A percentile compares a stretch with the other conserved stretches of the same genome.
Evolutionary conservation across 2,888 invertebrate species (phyloP).

Genomic region (Noctua janthe): DNA sequence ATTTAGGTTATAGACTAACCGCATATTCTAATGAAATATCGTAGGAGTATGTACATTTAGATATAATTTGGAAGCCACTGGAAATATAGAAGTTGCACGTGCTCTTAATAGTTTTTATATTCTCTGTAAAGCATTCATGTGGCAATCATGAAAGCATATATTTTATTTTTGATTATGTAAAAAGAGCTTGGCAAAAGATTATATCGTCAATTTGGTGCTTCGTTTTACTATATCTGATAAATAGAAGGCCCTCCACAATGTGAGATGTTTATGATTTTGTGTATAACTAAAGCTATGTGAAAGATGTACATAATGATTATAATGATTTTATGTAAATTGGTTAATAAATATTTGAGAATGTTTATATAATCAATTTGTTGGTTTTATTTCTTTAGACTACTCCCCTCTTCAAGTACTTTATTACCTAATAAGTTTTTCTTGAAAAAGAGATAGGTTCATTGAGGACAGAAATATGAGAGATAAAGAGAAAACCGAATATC

Average conservation of each 20-base stretch:
- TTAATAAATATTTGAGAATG: slow-evolving; percentile 91
- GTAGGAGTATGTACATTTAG: slow-evolving; percentile 71
- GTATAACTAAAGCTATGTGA: slow-evolving; percentile 89
- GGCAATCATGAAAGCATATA: slow-evolving; percentile 69
- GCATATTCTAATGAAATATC: slow-evolving; percentile 77
- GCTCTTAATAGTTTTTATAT: slow-evolving; percentile 68
- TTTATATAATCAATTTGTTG: slow-evolving; percentile 87
- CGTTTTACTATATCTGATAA: slow-evolving; percentile 86
- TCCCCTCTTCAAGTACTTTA: not conserved
- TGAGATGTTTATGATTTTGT: slow-evolving; percentile 88
- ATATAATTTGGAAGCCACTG: slow-evolving; percentile 68
- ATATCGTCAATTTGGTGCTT: slow-evolving; percentile 89
- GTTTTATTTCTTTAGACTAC: slow-evolving; percentile 70
- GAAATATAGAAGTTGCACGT: slow-evolving; percentile 65
- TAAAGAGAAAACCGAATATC: not conserved
- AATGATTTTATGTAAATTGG: slow-evolving; percentile 90
- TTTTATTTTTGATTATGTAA: slow-evolving; percentile 79
- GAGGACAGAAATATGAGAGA: not conserved
- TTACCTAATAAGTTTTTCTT: not conserved
- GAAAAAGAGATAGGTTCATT: not conserved
- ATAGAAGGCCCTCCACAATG: slow-evolving; percentile 89
- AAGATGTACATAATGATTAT: slow-evolving; percentile 89
- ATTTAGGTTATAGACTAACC: slow-evolving; percentile 81
- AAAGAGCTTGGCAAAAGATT: slow-evolving; percentile 87
- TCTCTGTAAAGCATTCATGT: slow-evolving; percentile 62